phyloP scores from a whole-genome alignment of 1,140 invertebrate species.

The Bombus breviceps region DNA sequence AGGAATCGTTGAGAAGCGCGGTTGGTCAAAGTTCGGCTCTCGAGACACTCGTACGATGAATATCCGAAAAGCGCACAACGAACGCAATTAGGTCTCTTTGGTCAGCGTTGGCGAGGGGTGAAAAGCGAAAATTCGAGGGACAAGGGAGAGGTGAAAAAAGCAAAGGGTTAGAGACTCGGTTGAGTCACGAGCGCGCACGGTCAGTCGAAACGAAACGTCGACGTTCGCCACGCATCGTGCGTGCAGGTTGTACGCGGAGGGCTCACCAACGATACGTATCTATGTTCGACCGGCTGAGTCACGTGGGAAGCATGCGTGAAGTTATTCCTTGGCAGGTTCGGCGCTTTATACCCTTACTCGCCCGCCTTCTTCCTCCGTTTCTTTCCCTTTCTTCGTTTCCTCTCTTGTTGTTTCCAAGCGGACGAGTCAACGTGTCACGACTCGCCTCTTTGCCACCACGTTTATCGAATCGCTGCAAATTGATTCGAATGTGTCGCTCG shows the following conservation, averaged over 20 bases:
- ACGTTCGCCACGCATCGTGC: slow-evolving; percentile 69
- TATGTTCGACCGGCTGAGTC: slow-evolving; percentile 69
- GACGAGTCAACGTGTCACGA: neutral
- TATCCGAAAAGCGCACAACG: no score
- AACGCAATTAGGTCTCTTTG: no score
- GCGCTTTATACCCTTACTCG: slow-evolving; percentile 4
- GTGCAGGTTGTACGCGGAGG: slow-evolving; percentile 64
- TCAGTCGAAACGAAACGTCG: slow-evolving; percentile 50
- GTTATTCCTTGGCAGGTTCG: slow-evolving; percentile 70
- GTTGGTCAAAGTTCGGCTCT: no score
- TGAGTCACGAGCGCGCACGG: slow-evolving; percentile 71
- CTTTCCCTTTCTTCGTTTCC: neutral
- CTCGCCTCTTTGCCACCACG: neutral
- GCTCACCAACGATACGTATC: slow-evolving; percentile 72
- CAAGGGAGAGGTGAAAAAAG: slow-evolving; percentile 27
- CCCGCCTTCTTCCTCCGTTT: neutral
- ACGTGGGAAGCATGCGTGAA: slow-evolving; percentile 74
- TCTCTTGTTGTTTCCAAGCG: slow-evolving; percentile 36
- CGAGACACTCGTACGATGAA: no score
- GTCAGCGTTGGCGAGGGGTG: neutral
- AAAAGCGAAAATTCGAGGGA: slow-evolving; percentile 1
- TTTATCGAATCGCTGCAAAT: slow-evolving; percentile 22
- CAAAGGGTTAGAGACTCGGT: slow-evolving; percentile 74
- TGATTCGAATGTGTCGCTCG: slow-evolving; percentile 7
- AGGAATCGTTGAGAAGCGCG: no score